Percentiles rank a stretch among this genome's conserved stretches.
Conservation (phyloP, 1,140 invertebrate genomes). For the Drosophila funebris region DNA sequence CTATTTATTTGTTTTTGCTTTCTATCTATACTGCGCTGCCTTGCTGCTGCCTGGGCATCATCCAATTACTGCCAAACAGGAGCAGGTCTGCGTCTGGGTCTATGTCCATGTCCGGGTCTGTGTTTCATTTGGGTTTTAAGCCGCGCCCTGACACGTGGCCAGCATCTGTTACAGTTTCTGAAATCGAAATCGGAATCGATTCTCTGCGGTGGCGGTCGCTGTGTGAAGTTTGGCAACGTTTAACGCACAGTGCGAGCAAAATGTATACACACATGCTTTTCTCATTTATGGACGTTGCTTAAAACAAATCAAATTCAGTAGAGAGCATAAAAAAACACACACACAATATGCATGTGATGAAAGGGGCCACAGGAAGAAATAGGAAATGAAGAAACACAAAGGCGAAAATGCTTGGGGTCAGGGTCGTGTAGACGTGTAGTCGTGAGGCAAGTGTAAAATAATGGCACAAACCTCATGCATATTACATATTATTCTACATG, state of each 20-base stretch:
- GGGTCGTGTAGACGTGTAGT: slow-evolving; percentile 62
- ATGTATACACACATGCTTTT: background rate
- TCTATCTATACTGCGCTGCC: background rate
- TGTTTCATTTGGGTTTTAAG: slow-evolving; percentile 26
- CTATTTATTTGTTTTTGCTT: slow-evolving; percentile 72
- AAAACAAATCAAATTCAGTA: slow-evolving; percentile 70
- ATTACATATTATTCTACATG: slow-evolving; percentile 33
- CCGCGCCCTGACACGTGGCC: slow-evolving; percentile 73
- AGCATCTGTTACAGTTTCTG: slow-evolving; percentile 76
- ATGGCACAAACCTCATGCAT: slow-evolving; percentile 53
- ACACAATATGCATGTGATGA: background rate
- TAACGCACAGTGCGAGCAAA: slow-evolving; percentile 28
- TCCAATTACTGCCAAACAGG: slow-evolving; percentile 63
- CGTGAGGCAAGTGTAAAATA: slow-evolving; percentile 66
- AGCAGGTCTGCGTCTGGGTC: slow-evolving; percentile 12
- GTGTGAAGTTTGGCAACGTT: slow-evolving; percentile 71
- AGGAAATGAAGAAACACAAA: slow-evolving; percentile 36
- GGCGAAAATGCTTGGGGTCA: slow-evolving; percentile 56
- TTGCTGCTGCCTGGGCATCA: slow-evolving; percentile 41
- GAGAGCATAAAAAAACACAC: background rate
- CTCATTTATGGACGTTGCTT: slow-evolving; percentile 38
- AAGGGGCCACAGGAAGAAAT: slow-evolving; percentile 29
- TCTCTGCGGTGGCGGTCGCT: slow-evolving; percentile 37
- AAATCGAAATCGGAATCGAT: slow-evolving; percentile 59
- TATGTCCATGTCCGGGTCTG: slow-evolving; percentile 2